Evolutionary conservation across 2,797 vertebrate genomes (phyloP).

Genomic region (Intellagama lesueurii): DNA sequence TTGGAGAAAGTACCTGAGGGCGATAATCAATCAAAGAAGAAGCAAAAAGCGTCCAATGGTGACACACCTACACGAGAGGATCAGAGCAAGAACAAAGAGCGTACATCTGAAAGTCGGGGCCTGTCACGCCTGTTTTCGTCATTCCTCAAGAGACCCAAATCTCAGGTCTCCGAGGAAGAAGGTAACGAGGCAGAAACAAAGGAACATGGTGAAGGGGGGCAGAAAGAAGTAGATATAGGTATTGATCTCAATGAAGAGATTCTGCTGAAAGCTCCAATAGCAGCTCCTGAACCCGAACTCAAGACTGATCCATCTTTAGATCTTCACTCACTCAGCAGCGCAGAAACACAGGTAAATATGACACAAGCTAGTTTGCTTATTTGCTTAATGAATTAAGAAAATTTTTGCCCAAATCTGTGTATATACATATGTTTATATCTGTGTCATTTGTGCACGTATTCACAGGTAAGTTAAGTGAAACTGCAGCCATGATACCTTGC

Average conservation of each 20-base stretch:
- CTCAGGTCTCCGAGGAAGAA: conserved; percentile 88
- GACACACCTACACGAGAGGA: conserved; percentile 80
- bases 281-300: conserved; percentile 95
- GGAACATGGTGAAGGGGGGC: conserved; percentile 70
- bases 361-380: not conserved
- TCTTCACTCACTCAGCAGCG: conserved; percentile 93
- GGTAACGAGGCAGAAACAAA: conserved; percentile 79
- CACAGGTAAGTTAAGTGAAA: not conserved
- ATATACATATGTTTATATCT: too few relatives aligned
- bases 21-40: conserved; percentile 61
- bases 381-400: too few relatives aligned
- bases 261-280: conserved; percentile 94
- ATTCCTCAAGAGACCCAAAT: conserved; percentile 91
- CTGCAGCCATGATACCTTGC: not conserved
- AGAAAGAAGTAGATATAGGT: conserved; percentile 76
- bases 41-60: conserved; percentile 73
- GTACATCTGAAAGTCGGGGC: conserved; percentile 83
- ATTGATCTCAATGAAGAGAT: conserved; percentile 78
- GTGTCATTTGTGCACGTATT: too few relatives aligned
- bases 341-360: conserved; percentile 89
- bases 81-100: conserved; percentile 83
- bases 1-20: conserved; percentile 58
- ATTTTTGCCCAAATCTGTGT: too few relatives aligned
- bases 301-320: conserved; percentile 91
- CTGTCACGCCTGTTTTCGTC: conserved; percentile 94